Base-by-base conservation (phyloP, 1,140 invertebrate species). In the Oncopeltus fasciatus region DNA sequence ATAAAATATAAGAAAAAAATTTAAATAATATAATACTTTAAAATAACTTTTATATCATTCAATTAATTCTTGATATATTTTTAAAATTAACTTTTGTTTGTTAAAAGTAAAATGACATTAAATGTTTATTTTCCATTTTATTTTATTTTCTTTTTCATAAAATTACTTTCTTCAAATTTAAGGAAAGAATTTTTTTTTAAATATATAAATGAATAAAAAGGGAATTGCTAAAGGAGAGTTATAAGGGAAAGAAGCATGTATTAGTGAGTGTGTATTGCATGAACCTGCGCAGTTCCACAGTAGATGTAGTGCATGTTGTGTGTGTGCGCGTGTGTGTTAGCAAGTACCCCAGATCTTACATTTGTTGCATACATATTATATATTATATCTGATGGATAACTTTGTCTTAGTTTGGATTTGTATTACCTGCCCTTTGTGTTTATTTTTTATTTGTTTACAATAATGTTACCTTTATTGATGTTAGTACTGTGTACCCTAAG, bases 281-380 rank as follows among this genome's bases (percentile, higher is more conserved):
- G 57, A 43, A 24, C 18, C 33, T 26, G 60, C 46, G 60, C 60
- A 53, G 26, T 31, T 61, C 33, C 28, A 20, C 44, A 46, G 59
- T 58, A 58, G 57, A 31, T 58, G 21, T 31, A 61, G 28, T 61
- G 60, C 60, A 61, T 61, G 60, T 31, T 61, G 28, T 28, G 28
- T 61, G 60, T 61, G 29, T 26, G 60, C 26, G 49, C 49, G 49
- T 53, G 49, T 53, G 49, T 53, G 20, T 53, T 53, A 53, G 49
- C 49, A 53, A 53, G 12, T 21, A 53, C 49, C 49, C 49, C 24
- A 53, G 21, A 21, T 53, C 49, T 53, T 24, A 18, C 21, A 24
- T 53, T 53, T 38, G 31, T 18, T 53, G 49, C 49, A 53, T 46
- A 46, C 44, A 46, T 24, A 53, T 24, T 38, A 38, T 5, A 38